Conservation (phyloP, 2,113 vertebrate genomes). For the Zootoca vivipara region DNA sequence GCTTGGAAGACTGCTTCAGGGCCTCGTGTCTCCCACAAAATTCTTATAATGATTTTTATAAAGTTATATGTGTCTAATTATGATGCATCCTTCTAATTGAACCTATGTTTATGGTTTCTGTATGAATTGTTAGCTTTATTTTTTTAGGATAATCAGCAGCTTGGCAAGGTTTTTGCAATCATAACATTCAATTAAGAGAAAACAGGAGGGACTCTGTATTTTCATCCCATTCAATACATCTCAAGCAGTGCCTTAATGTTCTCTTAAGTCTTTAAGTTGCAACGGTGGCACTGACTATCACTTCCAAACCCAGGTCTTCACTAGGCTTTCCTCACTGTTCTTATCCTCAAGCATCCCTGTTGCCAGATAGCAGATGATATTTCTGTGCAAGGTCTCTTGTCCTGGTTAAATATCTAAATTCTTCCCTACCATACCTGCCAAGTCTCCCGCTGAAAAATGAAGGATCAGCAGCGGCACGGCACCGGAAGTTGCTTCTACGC, state of each 20-base stretch:
- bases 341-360: background rate
- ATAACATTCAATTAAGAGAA: constrained; percentile 25
- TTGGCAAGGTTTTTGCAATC: constrained; percentile 20
- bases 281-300: background rate
- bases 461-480: no score
- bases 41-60: constrained; percentile 19
- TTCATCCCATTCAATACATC: background rate
- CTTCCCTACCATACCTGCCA: no score
- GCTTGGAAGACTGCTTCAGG: background rate
- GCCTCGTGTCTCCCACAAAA: background rate
- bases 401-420: background rate
- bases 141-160: constrained; percentile 21
- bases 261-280: constrained; percentile 7
- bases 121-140: background rate
- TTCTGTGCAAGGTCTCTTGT: background rate
- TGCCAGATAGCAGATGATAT: background rate
- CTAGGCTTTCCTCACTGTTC: background rate
- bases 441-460: no score
- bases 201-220: constrained; percentile 23
- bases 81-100: background rate
- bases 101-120: constrained; percentile 1
- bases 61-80: constrained; percentile 19
- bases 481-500: no score
- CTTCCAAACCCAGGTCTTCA: background rate
- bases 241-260: constrained; percentile 16